phyloP scores from a whole-genome alignment of 2,113 vertebrate species.

The Balaeniceps rex region DNA sequence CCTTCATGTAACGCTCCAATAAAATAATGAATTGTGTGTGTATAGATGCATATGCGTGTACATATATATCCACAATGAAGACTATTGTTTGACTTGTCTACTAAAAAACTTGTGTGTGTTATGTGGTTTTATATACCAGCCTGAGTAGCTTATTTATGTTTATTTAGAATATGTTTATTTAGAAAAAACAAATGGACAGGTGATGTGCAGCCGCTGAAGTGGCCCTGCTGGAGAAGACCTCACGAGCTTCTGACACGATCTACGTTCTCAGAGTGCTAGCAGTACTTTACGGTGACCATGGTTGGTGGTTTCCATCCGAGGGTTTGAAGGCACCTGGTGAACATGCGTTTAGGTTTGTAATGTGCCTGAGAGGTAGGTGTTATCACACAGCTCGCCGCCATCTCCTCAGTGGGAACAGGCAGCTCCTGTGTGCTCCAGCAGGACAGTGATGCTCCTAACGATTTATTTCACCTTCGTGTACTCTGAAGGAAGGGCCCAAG shows the following conservation, averaged over 20 bases:
- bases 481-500: not conserved
- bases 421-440: not conserved
- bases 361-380: not conserved
- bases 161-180: not conserved
- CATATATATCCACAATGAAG: not conserved
- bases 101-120: not conserved
- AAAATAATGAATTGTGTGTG: not conserved
- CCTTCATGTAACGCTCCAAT: not conserved
- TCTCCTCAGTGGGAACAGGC: not conserved
- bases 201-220: not conserved
- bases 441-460: not conserved
- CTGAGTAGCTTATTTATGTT: not conserved
- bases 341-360: not conserved
- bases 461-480: not conserved
- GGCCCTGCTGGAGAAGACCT: not conserved
- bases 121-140: not conserved
- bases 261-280: not conserved
- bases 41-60: too few species aligned
- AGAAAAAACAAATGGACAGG: not conserved
- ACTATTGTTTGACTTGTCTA: not conserved
- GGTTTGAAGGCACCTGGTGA: not conserved
- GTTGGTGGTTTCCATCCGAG: not conserved
- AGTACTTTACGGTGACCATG: fast-evolving
- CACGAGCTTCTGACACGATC: not conserved
- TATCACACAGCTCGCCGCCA: fast-evolving